These are phyloP conservation scores for Hemicordylus capensis DNA, from an alignment of 2,113 vertebrate species.

Conservation along the genomic window DNA sequence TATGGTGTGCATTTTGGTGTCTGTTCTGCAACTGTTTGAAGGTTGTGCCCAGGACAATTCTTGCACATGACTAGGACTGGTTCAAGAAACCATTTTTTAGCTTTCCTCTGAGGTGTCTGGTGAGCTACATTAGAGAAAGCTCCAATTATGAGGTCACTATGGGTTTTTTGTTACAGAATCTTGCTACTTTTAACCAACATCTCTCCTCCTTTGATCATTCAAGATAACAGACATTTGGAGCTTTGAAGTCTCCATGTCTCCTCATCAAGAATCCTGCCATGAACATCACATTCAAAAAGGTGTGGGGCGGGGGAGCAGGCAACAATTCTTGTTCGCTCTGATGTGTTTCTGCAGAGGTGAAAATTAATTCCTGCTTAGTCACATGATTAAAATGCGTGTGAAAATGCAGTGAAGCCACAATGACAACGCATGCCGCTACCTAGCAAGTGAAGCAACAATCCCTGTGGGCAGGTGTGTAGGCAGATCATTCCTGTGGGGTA, in stretches of 20 bases:
- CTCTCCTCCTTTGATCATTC: conserved; percentile 5
- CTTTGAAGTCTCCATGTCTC: conserved; percentile 7
- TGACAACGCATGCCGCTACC: not conserved
- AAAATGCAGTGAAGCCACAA: rapidly evolving
- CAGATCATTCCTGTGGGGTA: not conserved
- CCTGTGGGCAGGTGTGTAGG: not conserved
- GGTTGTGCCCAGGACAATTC: not conserved
- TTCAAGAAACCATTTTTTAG: not conserved
- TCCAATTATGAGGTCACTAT: not conserved
- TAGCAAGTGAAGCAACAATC: not conserved
- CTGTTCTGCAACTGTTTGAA: not conserved
- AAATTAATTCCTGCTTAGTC: not conserved
- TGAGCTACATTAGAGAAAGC: not conserved
- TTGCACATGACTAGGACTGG: not conserved
- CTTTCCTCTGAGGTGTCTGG: not conserved
- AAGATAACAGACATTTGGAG: not conserved
- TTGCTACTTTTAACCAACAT: not conserved
- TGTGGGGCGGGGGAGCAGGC: not conserved
- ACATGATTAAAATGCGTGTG: not conserved
- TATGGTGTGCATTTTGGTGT: not conserved
- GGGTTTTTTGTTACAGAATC: not conserved
- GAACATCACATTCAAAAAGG: not conserved
- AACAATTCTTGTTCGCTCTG: not conserved
- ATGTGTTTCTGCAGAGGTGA: not conserved
- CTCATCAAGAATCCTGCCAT: not conserved